Percentiles rank a stretch among this genome's conserved stretches.
Conservation (phyloP, 2,888 invertebrate genomes). For the Diplazon laetatorius region DNA sequence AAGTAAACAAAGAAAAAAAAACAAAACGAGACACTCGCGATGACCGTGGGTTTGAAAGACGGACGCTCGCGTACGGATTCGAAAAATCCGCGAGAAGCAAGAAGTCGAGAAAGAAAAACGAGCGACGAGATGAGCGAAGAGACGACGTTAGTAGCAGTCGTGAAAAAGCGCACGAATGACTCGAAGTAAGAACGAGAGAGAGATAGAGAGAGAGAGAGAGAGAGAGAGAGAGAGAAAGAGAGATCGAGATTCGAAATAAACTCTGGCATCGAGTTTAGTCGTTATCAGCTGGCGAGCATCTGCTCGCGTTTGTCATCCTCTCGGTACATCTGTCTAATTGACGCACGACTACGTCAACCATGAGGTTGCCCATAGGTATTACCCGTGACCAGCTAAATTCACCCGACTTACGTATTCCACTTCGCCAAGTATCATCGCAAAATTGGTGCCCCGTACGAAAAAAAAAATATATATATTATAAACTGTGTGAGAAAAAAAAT, state of each 20-base stretch:
- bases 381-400: slow-evolving; percentile 1
- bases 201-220: background rate
- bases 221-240: background rate
- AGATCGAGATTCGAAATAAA: slow-evolving; percentile 11
- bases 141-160: slow-evolving; percentile 4
- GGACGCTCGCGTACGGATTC: slow-evolving; percentile 29
- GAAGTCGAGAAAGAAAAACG: slow-evolving; percentile 22
- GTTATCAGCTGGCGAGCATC: slow-evolving; percentile 65
- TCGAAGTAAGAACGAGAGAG: background rate
- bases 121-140: slow-evolving; percentile 8
- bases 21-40: slow-evolving; percentile 27
- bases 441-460: too few species aligned
- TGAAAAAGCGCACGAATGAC: slow-evolving; percentile 22
- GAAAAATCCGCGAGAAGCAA: slow-evolving; percentile 45
- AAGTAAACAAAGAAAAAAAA: slow-evolving; percentile 22
- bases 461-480: too few species aligned
- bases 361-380: slow-evolving; percentile 1
- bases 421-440: background rate
- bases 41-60: background rate
- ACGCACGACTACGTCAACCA: slow-evolving; percentile 57
- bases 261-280: slow-evolving; percentile 47
- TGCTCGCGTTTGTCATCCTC: slow-evolving; percentile 69
- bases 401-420: background rate
- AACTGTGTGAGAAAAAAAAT: too few species aligned
- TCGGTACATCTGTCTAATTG: slow-evolving; percentile 72